Evolutionary conservation across 2,888 invertebrate genomes (phyloP).

Genomic region (Andrena haemorrhoa): DNA sequence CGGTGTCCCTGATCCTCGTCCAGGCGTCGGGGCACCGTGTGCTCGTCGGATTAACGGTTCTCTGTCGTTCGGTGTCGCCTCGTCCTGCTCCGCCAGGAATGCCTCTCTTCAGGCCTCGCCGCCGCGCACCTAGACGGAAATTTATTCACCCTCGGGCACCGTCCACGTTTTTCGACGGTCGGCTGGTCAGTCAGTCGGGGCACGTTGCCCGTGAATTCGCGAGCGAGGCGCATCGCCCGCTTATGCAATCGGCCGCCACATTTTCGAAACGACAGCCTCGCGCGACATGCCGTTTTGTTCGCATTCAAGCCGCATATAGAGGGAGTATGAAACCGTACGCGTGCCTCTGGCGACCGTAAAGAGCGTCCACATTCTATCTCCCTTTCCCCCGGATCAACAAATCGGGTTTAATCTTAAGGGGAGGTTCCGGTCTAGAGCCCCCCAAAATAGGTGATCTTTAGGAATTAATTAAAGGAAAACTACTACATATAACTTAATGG

Average conservation of each 20-base stretch:
- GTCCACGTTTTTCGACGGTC: conserved; percentile 19
- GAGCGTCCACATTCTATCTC: too few relatives aligned
- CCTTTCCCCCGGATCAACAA: too few relatives aligned
- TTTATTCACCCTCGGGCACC: conserved; percentile 31
- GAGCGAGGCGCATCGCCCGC: neutral
- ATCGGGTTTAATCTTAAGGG: too few relatives aligned
- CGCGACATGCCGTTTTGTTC: neutral
- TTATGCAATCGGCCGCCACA: conserved; percentile 1
- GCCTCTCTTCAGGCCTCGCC: neutral
- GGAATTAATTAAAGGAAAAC: too few relatives aligned
- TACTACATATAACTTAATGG: too few relatives aligned
- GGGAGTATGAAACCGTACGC: neutral
- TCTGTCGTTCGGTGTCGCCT: conserved; percentile 22
- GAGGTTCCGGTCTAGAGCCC: too few relatives aligned
- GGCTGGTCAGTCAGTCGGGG: conserved; percentile 10
- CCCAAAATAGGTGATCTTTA: too few relatives aligned
- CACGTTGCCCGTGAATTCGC: conserved; percentile 5
- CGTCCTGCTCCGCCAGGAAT: conserved; percentile 25
- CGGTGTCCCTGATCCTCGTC: conserved; percentile 27
- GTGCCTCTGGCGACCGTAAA: neutral
- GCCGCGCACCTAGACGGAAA: conserved; percentile 12
- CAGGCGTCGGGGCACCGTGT: neutral
- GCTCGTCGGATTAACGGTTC: conserved; percentile 53
- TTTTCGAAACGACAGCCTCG: conserved; percentile 5
- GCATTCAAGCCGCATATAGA: neutral